A percentile compares a stretch with the other conserved stretches of the same genome.
Conservation (phyloP, 2,888 invertebrate species). For the Plebejus melissa region DNA sequence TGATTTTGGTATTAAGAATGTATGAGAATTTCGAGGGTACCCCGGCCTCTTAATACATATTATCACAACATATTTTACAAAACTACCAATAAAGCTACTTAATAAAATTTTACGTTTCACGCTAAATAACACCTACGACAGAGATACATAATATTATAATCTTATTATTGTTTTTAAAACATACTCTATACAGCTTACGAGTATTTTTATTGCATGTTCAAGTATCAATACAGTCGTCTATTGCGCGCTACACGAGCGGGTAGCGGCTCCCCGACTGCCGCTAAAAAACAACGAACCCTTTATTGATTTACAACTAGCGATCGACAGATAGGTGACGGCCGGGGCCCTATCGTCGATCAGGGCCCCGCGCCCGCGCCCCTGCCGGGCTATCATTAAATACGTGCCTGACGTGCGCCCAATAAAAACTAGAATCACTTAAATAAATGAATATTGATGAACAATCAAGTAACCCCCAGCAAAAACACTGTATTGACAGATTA, state of each 20-base stretch:
- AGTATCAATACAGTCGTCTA: slow-evolving; percentile 33
- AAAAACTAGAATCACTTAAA: slow-evolving; percentile 16
- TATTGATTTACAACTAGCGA: slow-evolving; percentile 59
- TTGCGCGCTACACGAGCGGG: slow-evolving; percentile 28
- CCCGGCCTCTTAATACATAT: no score
- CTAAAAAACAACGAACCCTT: slow-evolving; percentile 45
- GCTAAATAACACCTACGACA: no score
- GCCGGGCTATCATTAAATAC: not conserved
- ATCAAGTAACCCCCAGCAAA: not conserved
- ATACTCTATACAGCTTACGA: no score
- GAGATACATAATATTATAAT: no score
- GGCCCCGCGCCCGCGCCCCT: slow-evolving; percentile 27
- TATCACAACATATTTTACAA: no score
- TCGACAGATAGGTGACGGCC: slow-evolving; percentile 44
- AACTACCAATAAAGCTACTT: no score
- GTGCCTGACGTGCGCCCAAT: slow-evolving; percentile 9
- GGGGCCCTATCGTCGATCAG: slow-evolving; percentile 22
- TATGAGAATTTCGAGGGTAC: no score
- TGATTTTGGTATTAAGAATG: no score
- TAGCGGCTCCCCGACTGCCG: slow-evolving; percentile 34
- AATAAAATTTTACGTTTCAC: no score
- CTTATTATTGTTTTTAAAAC: no score
- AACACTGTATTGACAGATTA: not conserved
- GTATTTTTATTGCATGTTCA: not conserved
- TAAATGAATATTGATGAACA: slow-evolving; percentile 13